Percentiles rank a stretch among this genome's conserved stretches.
Conservation (phyloP, 2,797 vertebrate species). For the Sphenodon punctatus region DNA sequence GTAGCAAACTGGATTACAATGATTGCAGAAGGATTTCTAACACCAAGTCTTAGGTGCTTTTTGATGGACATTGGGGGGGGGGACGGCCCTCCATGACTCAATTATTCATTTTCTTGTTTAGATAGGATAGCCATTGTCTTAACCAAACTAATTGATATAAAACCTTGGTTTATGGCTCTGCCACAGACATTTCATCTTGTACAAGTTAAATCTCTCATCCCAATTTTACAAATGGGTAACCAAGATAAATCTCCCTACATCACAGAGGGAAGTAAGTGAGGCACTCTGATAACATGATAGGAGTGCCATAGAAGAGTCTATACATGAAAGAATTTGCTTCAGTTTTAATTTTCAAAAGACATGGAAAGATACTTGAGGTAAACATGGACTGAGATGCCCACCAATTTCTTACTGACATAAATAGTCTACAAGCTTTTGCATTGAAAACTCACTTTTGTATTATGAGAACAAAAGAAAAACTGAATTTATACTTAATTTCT, state of each 20-base stretch:
- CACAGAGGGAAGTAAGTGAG: background rate
- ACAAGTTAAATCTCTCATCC: background rate
- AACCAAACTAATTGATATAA: no score
- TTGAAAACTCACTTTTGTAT: slow-evolving; percentile 60
- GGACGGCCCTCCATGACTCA: no score
- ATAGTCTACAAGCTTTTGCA: slow-evolving; percentile 50
- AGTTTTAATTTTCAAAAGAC: no score
- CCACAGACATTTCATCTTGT: background rate
- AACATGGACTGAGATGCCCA: no score
- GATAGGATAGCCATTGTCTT: no score
- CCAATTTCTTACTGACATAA: slow-evolving; percentile 42
- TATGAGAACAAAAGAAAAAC: slow-evolving; percentile 54
- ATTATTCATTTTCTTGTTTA: no score
- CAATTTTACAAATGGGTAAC: background rate
- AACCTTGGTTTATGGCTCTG: background rate
- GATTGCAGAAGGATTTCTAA: background rate
- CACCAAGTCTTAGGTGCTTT: background rate
- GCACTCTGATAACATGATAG: background rate
- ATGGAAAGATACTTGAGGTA: no score
- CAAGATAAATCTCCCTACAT: background rate
- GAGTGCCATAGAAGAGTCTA: background rate
- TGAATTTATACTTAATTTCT: slow-evolving; percentile 53
- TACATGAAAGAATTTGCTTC: no score
- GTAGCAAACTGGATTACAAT: background rate
- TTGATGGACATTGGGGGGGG: no score